Base-by-base conservation (phyloP, 2,888 invertebrate species). In the Eilema griseolum region DNA sequence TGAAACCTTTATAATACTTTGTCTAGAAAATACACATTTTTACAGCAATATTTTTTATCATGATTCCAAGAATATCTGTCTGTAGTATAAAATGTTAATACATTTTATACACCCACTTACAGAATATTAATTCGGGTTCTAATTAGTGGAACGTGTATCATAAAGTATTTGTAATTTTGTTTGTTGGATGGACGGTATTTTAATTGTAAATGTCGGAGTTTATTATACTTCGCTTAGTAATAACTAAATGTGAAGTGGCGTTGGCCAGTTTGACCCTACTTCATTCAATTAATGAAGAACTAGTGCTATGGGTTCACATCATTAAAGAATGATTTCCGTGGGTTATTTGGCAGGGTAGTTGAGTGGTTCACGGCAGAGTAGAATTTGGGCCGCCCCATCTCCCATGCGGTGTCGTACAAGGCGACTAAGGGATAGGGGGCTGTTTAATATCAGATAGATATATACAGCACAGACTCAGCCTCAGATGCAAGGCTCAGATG, bases 21-120 rank as follows among this genome's bases (percentile, higher is more conserved):
- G 66, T 71, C 68, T 72, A 16, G 52, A 71, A 70, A 77, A 28
- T 64, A 60, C 57, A 71, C 31, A 60, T 31, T 76, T 69, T 67
- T 67, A 69, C 70, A 71, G 11, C 11, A 52, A 65, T 67, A 74
- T 70, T 69, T 69, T 73, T 67, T 66, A 20, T 62, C 8, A 70
- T 31, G 61, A 68, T 64, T 67, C 23, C 12, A 41, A 64, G 33
- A 64, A 28, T 63, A 65, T 67, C 61, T 68, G 0, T 61, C 20
- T 24, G 24, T 60, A 41, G 70, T 60, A 68, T 67, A 63, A 57
- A 31, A 41, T 28, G 28, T 31, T 72, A 37, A n/a, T 57, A 70
- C 23, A 28, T 33, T 31, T 65, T 31, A 14, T 46, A 70, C 70
- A 66, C 71, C 77, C 69, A 73, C 81, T 52, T 57, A n/a, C 14